Evolutionary conservation across 2,797 vertebrate species (phyloP), one percentile per base, ranked within the genome.

Genomic region (Dendrocincla tyrannina): DNA sequence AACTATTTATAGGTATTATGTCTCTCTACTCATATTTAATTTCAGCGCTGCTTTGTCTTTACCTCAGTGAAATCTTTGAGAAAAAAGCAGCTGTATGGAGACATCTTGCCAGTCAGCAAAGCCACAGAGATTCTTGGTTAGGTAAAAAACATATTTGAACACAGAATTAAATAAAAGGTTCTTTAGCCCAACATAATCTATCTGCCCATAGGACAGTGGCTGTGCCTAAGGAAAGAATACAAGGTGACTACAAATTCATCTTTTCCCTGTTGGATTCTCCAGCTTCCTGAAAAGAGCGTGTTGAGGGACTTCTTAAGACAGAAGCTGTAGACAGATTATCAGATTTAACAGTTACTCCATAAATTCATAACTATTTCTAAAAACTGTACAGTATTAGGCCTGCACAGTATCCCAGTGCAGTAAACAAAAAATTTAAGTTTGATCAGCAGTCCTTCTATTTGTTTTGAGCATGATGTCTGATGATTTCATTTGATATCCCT

Each of bases 91-190:
- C 37, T 78, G 11, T 19, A 41, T 15, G 35, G 46, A 41, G 17
- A 50, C 25, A 27, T 25, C 35, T 35, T 59, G 25, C 5, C 69
- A 80, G 41, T 9, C 37, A 77, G 35, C 39, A 70, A 79, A 89
- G 22, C 12, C 35, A n/a, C 19, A 41, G 0, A 0, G 25, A 11
- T 39, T 42, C 23, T 37, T 70, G 23, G 9, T 33, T 62, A 44
- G 44, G 9, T 42, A 60, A 74, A 85, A 85, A 42, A 10, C 1
- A 4, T 7, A 7, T 55, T 63, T 67, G 64, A 80, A 62, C 9
- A 63, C 6, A 42, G 22, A 67, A 39, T 63, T 80, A 77, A 92
- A 17, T 30, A 37, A 33, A 88, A 89, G 13, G 8, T 9, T 78
- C 24, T 20, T 56, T 77, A 59, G 32, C 30, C 17, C 35, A 73